phyloP scores from a whole-genome alignment of 2,113 vertebrate species.

The Apodemus sylvaticus region DNA sequence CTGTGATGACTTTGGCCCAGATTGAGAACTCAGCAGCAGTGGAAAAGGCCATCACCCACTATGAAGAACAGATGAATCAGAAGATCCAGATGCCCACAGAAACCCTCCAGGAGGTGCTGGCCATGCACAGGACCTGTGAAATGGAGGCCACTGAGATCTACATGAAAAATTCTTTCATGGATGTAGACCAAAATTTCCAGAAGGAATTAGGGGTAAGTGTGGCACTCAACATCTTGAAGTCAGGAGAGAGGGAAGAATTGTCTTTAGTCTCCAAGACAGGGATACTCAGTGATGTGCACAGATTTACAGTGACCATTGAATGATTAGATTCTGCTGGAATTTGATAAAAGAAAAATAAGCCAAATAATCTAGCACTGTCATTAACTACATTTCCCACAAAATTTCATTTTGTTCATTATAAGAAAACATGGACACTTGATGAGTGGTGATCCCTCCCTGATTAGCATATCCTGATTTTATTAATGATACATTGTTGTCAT shows the following conservation, averaged over 20 bases:
- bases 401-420: not conserved
- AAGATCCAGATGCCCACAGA: constrained; percentile 65
- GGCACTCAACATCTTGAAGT: not conserved
- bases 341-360: not conserved
- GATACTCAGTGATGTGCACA: not conserved
- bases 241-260: not conserved
- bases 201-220: constrained; percentile 61
- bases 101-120: constrained; percentile 74
- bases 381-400: not conserved
- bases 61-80: constrained; percentile 73
- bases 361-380: not conserved
- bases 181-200: constrained; percentile 52
- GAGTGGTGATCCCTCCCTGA: not conserved
- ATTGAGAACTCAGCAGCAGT: constrained; percentile 59
- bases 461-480: not conserved
- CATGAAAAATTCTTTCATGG: constrained; percentile 73
- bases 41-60: constrained; percentile 71
- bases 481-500: not conserved
- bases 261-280: not conserved
- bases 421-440: not conserved
- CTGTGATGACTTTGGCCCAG: constrained; percentile 76
- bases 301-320: not conserved
- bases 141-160: constrained; percentile 75
- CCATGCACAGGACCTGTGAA: constrained; percentile 63
- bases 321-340: not conserved